Percentiles rank a stretch among this genome's conserved stretches.
phyloP scores from a whole-genome alignment of 2,888 invertebrate genomes.

The Lepidocyrtoides sp. region DNA sequence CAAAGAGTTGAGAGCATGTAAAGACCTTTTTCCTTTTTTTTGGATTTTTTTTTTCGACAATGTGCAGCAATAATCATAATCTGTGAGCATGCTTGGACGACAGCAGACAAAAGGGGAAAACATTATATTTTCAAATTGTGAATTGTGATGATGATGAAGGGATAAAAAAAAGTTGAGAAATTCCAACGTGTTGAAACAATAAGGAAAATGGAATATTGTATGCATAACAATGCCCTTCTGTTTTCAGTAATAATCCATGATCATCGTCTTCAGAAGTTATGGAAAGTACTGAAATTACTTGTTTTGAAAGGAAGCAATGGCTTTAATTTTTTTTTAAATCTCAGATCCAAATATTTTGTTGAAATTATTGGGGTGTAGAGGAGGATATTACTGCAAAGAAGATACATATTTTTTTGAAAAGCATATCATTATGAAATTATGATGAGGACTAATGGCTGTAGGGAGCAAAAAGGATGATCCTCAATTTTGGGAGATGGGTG shows the following conservation, averaged over 20 bases:
- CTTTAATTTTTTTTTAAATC: not conserved
- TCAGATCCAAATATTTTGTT: not conserved
- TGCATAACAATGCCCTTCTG: not conserved
- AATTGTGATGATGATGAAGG: not conserved
- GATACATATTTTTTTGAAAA: slow-evolving; percentile 43
- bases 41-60: slow-evolving; percentile 44
- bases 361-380: not conserved
- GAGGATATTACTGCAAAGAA: not conserved
- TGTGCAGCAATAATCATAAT: slow-evolving; percentile 25
- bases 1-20: slow-evolving; percentile 41
- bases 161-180: not conserved
- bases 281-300: not conserved
- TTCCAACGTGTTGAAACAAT: not conserved
- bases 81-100: not conserved
- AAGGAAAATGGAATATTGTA: not conserved
- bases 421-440: slow-evolving; percentile 60
- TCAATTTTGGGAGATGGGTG: slow-evolving; percentile 1
- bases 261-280: not conserved
- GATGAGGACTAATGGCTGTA: slow-evolving; percentile 24
- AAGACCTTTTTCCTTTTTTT: slow-evolving; percentile 53
- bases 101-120: not conserved
- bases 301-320: not conserved
- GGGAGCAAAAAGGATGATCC: slow-evolving; percentile 5
- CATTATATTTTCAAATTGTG: not conserved
- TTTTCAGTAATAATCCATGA: not conserved